phyloP scores from a whole-genome alignment of 1,140 invertebrate species.

The Olivierus martensii region DNA sequence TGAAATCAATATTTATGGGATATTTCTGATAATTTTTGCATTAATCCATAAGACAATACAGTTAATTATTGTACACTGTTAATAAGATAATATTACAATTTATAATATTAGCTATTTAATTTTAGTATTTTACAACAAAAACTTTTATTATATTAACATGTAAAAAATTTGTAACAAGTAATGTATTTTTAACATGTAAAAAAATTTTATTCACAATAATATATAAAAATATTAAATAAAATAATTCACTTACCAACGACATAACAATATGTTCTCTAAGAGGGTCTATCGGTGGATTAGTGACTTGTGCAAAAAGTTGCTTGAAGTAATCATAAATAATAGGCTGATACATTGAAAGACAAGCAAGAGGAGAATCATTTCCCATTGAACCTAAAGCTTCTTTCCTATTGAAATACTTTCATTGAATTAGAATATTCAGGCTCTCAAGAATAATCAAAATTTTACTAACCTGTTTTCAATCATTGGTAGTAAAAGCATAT shows the following conservation, averaged over 20 bases:
- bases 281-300: constrained; percentile 98
- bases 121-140: too few relatives aligned
- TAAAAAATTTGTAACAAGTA: too few relatives aligned
- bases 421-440: neutral
- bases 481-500: constrained; percentile 89
- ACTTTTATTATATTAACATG: too few relatives aligned
- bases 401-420: constrained; percentile 49
- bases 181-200: too few relatives aligned
- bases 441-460: neutral
- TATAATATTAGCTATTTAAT: too few relatives aligned
- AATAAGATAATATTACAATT: too few relatives aligned
- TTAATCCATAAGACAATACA: too few relatives aligned
- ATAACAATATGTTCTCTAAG: constrained; percentile 98
- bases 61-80: too few relatives aligned
- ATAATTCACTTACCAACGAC: constrained; percentile 47
- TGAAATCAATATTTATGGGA: too few relatives aligned
- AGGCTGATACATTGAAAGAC: constrained; percentile 87
- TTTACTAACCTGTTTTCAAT: constrained; percentile 58
- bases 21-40: too few relatives aligned
- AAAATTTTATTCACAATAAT: too few relatives aligned
- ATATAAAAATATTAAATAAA: too few relatives aligned
- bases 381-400: constrained; percentile 99
- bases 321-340: constrained; percentile 96
- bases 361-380: constrained; percentile 93
- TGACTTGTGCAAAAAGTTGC: constrained; percentile 97